phyloP scores from a whole-genome alignment of 92 coral and sea anemone genomes.

The Virgularia gustaviana region DNA sequence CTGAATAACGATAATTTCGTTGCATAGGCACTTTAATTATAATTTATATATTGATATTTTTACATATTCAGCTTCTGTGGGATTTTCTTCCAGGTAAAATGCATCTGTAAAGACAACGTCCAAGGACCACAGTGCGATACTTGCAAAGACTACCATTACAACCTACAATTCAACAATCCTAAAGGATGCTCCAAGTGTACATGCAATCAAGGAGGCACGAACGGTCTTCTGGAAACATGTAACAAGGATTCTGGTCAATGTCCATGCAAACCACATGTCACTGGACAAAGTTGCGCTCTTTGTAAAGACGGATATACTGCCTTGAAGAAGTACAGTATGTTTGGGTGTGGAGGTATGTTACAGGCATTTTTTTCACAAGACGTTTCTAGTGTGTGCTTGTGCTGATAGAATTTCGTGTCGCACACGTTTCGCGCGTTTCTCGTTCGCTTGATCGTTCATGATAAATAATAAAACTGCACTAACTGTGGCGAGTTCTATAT shows the following conservation, averaged over 20 bases:
- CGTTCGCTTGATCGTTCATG: no score
- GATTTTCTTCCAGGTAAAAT: constrained; percentile 61
- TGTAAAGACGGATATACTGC: constrained; percentile 70
- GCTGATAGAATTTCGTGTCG: no score
- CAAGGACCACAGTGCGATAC: constrained; percentile 73
- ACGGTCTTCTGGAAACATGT: constrained; percentile 71
- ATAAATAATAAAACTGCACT: no score
- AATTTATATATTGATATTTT: no score
- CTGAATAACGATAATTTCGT: no score
- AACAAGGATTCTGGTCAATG: constrained; percentile 74
- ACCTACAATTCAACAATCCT: constrained; percentile 66
- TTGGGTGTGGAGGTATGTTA: constrained; percentile 94
- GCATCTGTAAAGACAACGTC: constrained; percentile 84
- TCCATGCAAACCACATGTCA: constrained; percentile 79
- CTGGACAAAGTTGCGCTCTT: constrained; percentile 63
- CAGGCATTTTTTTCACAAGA: no score
- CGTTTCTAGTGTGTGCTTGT: no score
- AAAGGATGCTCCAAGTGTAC: constrained; percentile 73
- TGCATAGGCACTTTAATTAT: no score
- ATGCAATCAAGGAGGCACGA: constrained; percentile 78
- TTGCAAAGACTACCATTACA: constrained; percentile 70
- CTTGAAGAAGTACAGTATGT: constrained; percentile 55
- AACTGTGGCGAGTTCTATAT: no score
- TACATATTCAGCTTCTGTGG: no score
- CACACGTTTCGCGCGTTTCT: constrained; percentile 3